A percentile compares a stretch with the other conserved stretches of the same genome.
These are phyloP conservation scores for Channa argus DNA, from an alignment of 2,113 vertebrate genomes.

Conservation along the genomic window DNA sequence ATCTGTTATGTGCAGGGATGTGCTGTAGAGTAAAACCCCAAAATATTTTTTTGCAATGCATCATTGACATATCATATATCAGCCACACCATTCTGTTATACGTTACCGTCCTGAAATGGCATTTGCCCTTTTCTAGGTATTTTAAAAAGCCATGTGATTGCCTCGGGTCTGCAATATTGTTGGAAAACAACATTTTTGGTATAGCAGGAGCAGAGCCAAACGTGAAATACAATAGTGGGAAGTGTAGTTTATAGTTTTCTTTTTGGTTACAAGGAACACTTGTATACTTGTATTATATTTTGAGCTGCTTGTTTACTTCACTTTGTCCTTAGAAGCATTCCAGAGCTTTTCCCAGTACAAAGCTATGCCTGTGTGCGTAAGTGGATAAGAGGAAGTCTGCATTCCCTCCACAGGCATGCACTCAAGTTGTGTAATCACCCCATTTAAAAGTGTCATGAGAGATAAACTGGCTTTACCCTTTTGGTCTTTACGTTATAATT, in stretches of 20 bases:
- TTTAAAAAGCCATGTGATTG: neutral
- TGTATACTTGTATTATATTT: slow-evolving; percentile 67
- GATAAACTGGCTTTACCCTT: slow-evolving; percentile 28
- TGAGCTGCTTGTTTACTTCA: slow-evolving; percentile 79
- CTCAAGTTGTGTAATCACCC: slow-evolving; percentile 80
- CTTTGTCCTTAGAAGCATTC: slow-evolving; percentile 74
- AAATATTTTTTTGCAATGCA: neutral
- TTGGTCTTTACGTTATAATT: neutral
- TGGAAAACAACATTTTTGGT: neutral
- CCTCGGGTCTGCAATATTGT: slow-evolving; percentile 1
- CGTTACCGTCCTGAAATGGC: slow-evolving; percentile 20
- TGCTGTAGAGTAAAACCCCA: slow-evolving; percentile 2
- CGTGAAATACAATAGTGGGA: slow-evolving; percentile 22
- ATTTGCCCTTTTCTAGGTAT: neutral
- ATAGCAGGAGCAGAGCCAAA: slow-evolving; percentile 3
- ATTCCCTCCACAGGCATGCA: slow-evolving; percentile 80
- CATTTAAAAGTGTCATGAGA: slow-evolving; percentile 57
- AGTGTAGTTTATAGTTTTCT: slow-evolving; percentile 26
- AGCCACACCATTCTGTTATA: neutral
- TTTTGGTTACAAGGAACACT: slow-evolving; percentile 26
- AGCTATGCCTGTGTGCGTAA: slow-evolving; percentile 81
- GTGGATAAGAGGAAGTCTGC: slow-evolving; percentile 84
- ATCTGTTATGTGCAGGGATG: neutral
- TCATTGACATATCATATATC: neutral
- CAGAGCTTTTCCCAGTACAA: slow-evolving; percentile 80